Base-by-base conservation (phyloP, 2,888 invertebrate species). In the Bibio marci region DNA sequence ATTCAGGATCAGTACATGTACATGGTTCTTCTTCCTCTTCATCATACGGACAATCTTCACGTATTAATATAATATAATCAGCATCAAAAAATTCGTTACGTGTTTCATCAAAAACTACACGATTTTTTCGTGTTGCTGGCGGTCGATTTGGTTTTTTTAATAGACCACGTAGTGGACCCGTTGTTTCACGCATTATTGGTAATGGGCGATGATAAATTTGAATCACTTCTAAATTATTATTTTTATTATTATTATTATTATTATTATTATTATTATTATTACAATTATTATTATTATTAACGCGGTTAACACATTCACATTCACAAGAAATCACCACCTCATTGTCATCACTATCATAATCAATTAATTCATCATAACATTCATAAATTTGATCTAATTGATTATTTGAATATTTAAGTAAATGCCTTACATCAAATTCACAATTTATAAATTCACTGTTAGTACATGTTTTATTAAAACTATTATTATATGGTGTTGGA, bases 41-140 rank as follows among this genome's bases (percentile, higher is more conserved):
- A 42, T 82, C 85, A 54, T 78, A 81, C 51, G 77, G 76, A 54
- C 85, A 85, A 57, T 87, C 87, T 56, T 88, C 87, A 43, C 87
- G 76, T 46, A 88, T 86, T 45, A 87, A 69, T 51, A 88, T 88
- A 53, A 88, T 87, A 55, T 88, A 88, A 63, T 88, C 87, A 38
- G 88, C 87, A 51, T 88, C 88, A 59, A 88, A 87, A 63, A 86
- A 87, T 58, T 86, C 83, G 63, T 88, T 88, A 39, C 81, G 74
- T 52, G 77, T 82, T 64, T 88, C 88, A 56, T 88, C 85, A 55
- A 88, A 88, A 38, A 85, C 76, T 18, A 88, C 88, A 41, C 85
- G 73, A 58, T 86, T 74, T 53, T 79, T 80, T 50, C 76, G 76
- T 43, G 67, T 58, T 43, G 69, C 59, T 55, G 76, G 77, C 47